Base-by-base conservation (phyloP, 2,888 invertebrate genomes). In the Drosophila hawaiiensis region DNA sequence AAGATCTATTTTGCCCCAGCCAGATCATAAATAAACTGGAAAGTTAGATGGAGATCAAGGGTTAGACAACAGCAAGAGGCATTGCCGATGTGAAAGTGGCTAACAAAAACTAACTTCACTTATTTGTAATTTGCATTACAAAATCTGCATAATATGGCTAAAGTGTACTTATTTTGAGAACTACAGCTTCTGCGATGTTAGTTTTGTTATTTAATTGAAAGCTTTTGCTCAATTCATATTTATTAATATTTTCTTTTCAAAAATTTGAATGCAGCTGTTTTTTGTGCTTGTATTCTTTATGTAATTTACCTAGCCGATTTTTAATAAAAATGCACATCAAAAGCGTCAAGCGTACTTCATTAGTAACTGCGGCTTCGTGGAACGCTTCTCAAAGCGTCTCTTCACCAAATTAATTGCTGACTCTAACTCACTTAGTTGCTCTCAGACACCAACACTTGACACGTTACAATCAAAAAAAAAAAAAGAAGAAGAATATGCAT, bases 331-430 rank as follows among this genome's bases (percentile, higher is more conserved):
- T 79, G 82, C 84, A 60, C 68, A 74, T 68, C 59, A 61, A 67
- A 19, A 67, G 54, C 50, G 43, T 52, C 39, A 61, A 43, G 59
- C 35, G 66, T 50, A 37, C 68, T 65, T 72, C 61, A 71, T 74
- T 70, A 72, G 67, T 76, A 83, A 64, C 68, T 65, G 66, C 66
- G 75, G 72, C 61, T 64, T 80, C 68, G 53, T 53, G 63, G 63
- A 61, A 37, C 25, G 3, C 68, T 68, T 69, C 19, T 80, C 83
- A 73, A 88, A 68, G 76, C 70, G 76, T 80, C 68, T 84, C 78
- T 67, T 68, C 68, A 69, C 68, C 68, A 84, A 89, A 84, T 87
- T 89, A 87, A 84, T 84, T 89, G 82, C 88, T 76, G 87, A 68
- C 71, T 63, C 60, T 22, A 58, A 49, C 22, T 33, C 52, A 41